phyloP scores from a whole-genome alignment of 2,113 vertebrate species.

The Tachuris rubrigastra region DNA sequence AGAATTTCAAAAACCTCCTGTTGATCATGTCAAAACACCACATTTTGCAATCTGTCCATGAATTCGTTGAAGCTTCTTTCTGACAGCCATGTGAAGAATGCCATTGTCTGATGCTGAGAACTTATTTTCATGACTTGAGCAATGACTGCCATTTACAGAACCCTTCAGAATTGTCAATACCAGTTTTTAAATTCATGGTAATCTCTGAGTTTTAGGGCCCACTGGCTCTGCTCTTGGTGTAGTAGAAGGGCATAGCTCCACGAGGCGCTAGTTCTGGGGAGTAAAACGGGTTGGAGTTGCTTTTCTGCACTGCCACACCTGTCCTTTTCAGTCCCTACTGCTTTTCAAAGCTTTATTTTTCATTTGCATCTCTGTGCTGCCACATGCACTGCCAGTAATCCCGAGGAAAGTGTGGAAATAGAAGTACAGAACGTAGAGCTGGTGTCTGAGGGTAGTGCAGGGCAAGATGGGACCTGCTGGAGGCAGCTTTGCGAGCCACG shows the following conservation, averaged over 20 bases:
- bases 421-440: not conserved
- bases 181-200: not conserved
- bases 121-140: not conserved
- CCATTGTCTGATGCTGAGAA: not conserved
- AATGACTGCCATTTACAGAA: not conserved
- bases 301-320: not conserved
- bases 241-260: not conserved
- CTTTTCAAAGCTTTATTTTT: not conserved
- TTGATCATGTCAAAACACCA: constrained; percentile 46
- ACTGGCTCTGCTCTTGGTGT: not conserved
- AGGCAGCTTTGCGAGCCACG: not conserved
- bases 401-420: not conserved
- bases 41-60: constrained; percentile 27
- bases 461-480: not conserved
- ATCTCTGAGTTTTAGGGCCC: not conserved
- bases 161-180: not conserved
- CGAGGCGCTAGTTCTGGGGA: not conserved
- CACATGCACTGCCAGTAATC: not conserved
- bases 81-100: not conserved
- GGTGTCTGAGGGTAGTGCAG: not conserved
- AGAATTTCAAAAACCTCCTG: constrained; percentile 39
- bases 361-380: not conserved
- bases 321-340: not conserved
- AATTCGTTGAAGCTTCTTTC: not conserved
- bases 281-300: not conserved